Evolutionary conservation across 2,888 invertebrate genomes (phyloP).

Genomic region (Megaustenia siamemsis): DNA sequence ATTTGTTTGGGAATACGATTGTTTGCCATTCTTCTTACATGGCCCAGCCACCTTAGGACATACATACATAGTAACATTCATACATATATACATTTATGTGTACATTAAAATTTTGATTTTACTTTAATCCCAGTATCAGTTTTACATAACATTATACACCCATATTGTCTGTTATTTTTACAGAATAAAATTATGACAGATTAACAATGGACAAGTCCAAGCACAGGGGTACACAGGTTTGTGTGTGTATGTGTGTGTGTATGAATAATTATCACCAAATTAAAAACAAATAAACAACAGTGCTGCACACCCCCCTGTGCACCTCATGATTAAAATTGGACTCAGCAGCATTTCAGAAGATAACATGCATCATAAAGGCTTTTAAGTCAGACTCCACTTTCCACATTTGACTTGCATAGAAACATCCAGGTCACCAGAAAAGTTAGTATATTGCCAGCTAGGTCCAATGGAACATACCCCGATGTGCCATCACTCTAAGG

Average conservation of each 20-base stretch:
- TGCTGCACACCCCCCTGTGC: neutral
- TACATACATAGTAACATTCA: neutral
- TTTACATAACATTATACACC: neutral
- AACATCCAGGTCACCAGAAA: too few relatives aligned
- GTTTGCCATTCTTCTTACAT: too few relatives aligned
- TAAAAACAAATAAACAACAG: neutral
- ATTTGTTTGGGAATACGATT: too few relatives aligned
- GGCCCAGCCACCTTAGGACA: too few relatives aligned
- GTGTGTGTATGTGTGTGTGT: neutral
- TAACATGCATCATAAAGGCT: neutral
- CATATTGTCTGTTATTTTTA: neutral
- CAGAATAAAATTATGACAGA: neutral
- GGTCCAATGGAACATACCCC: too few relatives aligned
- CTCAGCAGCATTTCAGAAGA: conserved; percentile 12
- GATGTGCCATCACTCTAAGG: too few relatives aligned
- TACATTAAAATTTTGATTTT: neutral
- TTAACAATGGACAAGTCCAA: neutral
- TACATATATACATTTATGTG: neutral
- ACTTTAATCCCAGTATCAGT: neutral
- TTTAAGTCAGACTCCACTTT: neutral
- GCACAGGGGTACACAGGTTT: neutral
- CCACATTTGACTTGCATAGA: too few relatives aligned
- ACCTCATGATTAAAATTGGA: neutral
- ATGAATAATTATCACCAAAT: neutral
- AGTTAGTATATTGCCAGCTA: too few relatives aligned